Evolutionary conservation across 2,888 invertebrate species (phyloP), one percentile per base, ranked within the genome.

Genomic region (Lepidonotus clava): DNA sequence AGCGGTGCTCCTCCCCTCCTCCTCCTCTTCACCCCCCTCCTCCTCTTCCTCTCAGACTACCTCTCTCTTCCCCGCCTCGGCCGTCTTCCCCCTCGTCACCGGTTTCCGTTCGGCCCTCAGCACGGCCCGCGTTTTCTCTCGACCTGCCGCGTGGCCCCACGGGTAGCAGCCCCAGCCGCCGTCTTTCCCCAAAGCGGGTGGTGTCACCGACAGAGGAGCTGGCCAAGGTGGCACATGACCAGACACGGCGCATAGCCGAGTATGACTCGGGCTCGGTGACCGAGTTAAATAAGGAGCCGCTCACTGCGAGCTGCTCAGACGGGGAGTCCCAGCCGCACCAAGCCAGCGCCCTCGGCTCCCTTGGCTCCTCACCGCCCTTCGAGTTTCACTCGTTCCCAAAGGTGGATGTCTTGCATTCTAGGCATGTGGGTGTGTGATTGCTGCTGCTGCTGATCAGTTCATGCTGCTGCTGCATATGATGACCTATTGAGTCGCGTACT

Each of bases 211-310:
- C 87, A 11, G 87, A 87, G 32, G 87, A 86, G 34, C n/a, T 88
- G 18, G 87, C 84, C 40, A 53, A 41, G 56, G 38, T 88, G 84
- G 80, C 53, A 21, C 38, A 56, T 14, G 87, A 88, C 14, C 90
- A 90, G 88, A 86, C 88, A 18, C 86, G 88, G 76, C 56, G 88
- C 40, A 87, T 90, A 8, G 89, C 90, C 0, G 90, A 90, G 86
- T 89, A 90, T 71, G 76, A 88, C 28, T 80, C 86, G 11, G 71
- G 66, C 40, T 87, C 89, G 6, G 41, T 77, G 56, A 38, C 66
- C 34, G 86, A 87, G 84, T 56, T 86, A 21, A 87, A 84, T 36
- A 38, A 18, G 1, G 38, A 40, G 24, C 6, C 32, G 41, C 53
- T 61, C 6, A 53, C 34, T 38, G 6, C 66, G 46, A 0, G 83